Percentiles rank a stretch among this genome's conserved stretches.
These are phyloP conservation scores for Nycticryphes semicollaris DNA, from an alignment of 2,113 vertebrate species.

Conservation along the genomic window DNA sequence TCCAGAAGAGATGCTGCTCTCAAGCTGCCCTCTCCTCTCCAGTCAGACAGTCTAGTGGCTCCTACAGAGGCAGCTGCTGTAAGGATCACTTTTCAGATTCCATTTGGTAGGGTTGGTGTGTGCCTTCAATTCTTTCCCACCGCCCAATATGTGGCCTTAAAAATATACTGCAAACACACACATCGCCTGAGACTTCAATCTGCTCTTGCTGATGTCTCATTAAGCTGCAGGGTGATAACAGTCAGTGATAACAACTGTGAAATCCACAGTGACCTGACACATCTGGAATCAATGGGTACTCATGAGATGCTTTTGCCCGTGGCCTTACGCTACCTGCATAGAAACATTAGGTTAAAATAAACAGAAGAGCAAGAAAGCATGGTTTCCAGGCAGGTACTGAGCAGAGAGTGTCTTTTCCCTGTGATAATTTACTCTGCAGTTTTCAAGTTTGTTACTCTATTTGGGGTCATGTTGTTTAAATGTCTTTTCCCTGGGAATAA, in stretches of 20 bases:
- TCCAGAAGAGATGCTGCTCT: not conserved
- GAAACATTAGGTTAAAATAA: not conserved
- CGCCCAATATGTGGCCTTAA: not conserved
- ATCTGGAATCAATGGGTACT: not conserved
- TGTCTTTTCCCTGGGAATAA: not conserved
- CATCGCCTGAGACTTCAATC: not conserved
- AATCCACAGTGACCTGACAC: not conserved
- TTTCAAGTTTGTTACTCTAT: not conserved
- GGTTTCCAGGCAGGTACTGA: not conserved
- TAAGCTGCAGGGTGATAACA: not conserved
- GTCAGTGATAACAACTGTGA: not conserved
- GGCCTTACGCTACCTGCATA: not conserved
- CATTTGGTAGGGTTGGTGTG: not conserved
- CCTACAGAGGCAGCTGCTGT: fast-evolving
- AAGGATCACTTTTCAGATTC: not conserved
- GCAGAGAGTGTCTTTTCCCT: not conserved
- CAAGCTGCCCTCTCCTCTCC: not conserved
- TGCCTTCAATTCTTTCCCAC: not conserved
- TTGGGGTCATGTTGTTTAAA: not conserved
- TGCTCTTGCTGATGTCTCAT: not conserved
- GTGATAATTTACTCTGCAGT: not conserved
- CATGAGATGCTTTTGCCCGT: not conserved
- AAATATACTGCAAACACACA: not conserved
- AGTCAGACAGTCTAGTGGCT: not conserved
- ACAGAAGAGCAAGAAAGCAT: not conserved